Percentiles rank a stretch among this genome's conserved stretches.
These are phyloP conservation scores for Perodicticus potto DNA, from an alignment of 2,797 vertebrate genomes.

Conservation along the genomic window DNA sequence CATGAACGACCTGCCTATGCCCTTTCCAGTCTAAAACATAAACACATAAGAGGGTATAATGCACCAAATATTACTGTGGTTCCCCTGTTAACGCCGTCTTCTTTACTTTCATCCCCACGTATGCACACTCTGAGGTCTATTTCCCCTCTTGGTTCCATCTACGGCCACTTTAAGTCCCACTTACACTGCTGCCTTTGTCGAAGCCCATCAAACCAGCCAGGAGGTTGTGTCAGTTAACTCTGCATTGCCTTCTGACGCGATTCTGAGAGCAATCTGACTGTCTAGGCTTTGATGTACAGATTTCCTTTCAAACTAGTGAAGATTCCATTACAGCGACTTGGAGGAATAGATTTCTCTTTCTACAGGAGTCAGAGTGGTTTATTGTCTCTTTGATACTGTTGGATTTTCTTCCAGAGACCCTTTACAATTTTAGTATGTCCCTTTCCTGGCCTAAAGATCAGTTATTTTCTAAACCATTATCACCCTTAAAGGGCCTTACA, in stretches of 20 bases:
- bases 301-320: slow-evolving; percentile 66
- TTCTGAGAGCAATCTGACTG: slow-evolving; percentile 36
- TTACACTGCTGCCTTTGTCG: background rate
- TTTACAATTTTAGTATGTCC: slow-evolving; percentile 58
- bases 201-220: background rate
- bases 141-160: background rate
- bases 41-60: background rate
- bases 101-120: too few species aligned
- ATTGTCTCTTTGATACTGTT: slow-evolving; percentile 66
- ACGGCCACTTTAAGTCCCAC: background rate
- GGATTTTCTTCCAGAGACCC: slow-evolving; percentile 63
- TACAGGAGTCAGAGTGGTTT: slow-evolving; percentile 67
- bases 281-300: slow-evolving; percentile 61
- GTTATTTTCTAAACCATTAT: slow-evolving; percentile 27
- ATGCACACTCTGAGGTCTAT: background rate
- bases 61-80: background rate
- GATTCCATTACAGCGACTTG: slow-evolving; percentile 63
- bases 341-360: slow-evolving; percentile 66
- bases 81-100: background rate
- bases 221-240: slow-evolving; percentile 17
- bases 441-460: slow-evolving; percentile 22
- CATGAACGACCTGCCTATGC: background rate
- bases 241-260: slow-evolving; percentile 32
- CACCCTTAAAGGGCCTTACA: slow-evolving; percentile 7
- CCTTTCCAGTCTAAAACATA: background rate